phyloP scores from a whole-genome alignment of 2,888 invertebrate species.

The Calameuta pallipes region DNA sequence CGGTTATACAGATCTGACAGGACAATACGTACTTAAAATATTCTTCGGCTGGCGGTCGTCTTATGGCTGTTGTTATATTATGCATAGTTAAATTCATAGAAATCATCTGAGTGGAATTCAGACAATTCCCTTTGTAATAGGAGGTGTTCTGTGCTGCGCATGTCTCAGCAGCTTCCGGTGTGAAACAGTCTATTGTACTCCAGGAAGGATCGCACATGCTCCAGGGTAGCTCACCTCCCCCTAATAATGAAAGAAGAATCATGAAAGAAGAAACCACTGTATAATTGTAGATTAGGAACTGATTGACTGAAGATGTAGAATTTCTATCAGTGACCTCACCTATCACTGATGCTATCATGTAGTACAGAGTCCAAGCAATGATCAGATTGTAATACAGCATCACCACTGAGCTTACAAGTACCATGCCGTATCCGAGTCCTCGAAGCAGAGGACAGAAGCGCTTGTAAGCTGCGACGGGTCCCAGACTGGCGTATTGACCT shows the following conservation, averaged over 20 bases:
- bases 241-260: constrained; percentile 23
- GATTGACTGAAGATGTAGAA: neutral
- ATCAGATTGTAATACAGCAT: constrained; percentile 83
- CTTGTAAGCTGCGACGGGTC: constrained; percentile 84
- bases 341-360: constrained; percentile 77
- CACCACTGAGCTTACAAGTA: constrained; percentile 79
- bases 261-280: neutral
- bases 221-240: constrained; percentile 72
- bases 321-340: constrained; percentile 58
- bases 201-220: constrained; percentile 77
- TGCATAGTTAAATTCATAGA: constrained; percentile 59
- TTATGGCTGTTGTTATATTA: constrained; percentile 71
- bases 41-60: constrained; percentile 78
- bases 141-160: constrained; percentile 74
- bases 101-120: constrained; percentile 71
- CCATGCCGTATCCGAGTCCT: constrained; percentile 81
- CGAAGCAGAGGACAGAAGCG: constrained; percentile 83
- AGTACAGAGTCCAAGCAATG: constrained; percentile 83
- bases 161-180: constrained; percentile 74
- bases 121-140: constrained; percentile 74
- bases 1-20: neutral
- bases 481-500: constrained; percentile 82
- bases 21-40: constrained; percentile 72
- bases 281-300: neutral
- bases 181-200: constrained; percentile 79